phyloP scores from a whole-genome alignment of 2,888 invertebrate species.

The Athetis lepigone region DNA sequence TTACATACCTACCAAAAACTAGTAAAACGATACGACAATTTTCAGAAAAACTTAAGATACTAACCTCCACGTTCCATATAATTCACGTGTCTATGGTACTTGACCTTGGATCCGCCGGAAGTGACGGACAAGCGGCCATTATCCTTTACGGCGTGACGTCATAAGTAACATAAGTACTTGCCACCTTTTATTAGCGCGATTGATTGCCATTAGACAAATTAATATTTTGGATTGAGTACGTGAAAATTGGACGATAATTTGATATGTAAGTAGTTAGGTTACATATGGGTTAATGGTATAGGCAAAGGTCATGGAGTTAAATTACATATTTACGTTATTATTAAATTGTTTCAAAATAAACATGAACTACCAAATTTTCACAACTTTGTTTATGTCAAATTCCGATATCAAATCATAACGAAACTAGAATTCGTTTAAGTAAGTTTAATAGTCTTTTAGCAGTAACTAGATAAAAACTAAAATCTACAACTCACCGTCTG shows the following conservation, averaged over 20 bases:
- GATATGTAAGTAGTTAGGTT: constrained; percentile 19
- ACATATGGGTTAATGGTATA: not conserved
- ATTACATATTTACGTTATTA: not conserved
- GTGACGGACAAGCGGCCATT: constrained; percentile 59
- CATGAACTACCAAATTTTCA: too few species aligned
- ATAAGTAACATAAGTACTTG: constrained; percentile 27
- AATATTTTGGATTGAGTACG: constrained; percentile 40
- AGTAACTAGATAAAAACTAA: not conserved
- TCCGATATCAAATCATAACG: not conserved
- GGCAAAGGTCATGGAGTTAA: not conserved
- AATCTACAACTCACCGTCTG: constrained; percentile 49
- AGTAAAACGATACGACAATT: not conserved
- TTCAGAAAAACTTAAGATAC: constrained; percentile 18
- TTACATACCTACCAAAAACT: too few species aligned
- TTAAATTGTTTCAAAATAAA: not conserved
- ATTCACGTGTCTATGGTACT: constrained; percentile 43
- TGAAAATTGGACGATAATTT: constrained; percentile 36
- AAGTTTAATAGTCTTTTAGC: not conserved
- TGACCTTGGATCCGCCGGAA: constrained; percentile 70
- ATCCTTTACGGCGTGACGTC: constrained; percentile 58
- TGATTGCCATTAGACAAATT: constrained; percentile 51
- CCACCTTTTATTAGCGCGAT: constrained; percentile 41
- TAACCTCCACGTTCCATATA: constrained; percentile 27
- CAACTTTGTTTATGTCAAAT: not conserved
- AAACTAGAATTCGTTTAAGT: not conserved